Evolutionary conservation across 2,113 vertebrate genomes (phyloP), one percentile per base, ranked within the genome.

Genomic region (Hypomesus transpacificus): DNA sequence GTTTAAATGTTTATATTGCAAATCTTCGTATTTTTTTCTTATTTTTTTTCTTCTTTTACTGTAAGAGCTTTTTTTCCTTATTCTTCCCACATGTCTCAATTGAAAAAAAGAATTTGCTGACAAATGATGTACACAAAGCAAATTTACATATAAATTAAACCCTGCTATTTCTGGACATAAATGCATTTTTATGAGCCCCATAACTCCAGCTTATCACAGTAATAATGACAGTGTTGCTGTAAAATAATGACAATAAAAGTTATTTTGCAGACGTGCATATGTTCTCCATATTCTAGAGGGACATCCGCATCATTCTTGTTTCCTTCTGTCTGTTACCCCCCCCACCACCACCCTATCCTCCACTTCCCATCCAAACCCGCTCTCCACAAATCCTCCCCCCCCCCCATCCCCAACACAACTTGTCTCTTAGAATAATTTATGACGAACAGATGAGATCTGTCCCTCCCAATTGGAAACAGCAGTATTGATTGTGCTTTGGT

Each of bases 131-230:
- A 80, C 72, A 68, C 77, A 74, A 46, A 82, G 66, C 71, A 75
- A 79, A 87, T 90, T 91, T 88, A 84, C 87, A 89, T 88, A 85
- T 81, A 90, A 89, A 89, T 88, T 86, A 90, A 88, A 90, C 66
- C 51, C 57, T 58, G 79, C 66, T 17, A 63, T 52, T 74, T 80
- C 75, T 24, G 72, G 77, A 62, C 66, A 69, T 54, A 78, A 85
- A 82, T 52, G 67, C 39, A 59, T 69, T 18, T 50, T 84, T 86
- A 84, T 81, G 80, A 82, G 76, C 81, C 77, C 77, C 72, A 86
- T 86, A 86, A 86, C 82, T 87, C 79, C 77, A 85, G 82, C 73
- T 84, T 84, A 88, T 81, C 84, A 84, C 78, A 84, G 81, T 83
- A 86, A 87, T 87, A 86, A 88, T 70, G 66, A 77, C 73, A 64